Conservation (phyloP, 2,797 vertebrate species). For the Dromococcyx pavoninus region DNA sequence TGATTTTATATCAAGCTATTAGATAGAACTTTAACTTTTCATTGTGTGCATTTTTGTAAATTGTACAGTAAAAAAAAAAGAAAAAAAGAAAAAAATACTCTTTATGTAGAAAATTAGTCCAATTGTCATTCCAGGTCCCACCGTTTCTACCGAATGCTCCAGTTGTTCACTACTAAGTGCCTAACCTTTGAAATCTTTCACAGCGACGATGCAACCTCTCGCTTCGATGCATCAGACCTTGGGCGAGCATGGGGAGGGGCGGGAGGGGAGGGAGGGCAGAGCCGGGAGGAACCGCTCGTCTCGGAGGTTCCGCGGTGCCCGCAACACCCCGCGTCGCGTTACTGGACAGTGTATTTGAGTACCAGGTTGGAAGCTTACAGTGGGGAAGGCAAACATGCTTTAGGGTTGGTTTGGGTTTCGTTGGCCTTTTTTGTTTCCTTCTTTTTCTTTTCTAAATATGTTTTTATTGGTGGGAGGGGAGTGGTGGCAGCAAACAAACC, state of each 20-base stretch:
- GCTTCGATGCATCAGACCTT: conserved; percentile 76
- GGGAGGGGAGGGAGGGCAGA: not conserved
- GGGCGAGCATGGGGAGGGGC: conserved; percentile 28
- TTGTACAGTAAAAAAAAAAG: conserved; percentile 68
- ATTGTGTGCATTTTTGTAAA: conserved; percentile 82
- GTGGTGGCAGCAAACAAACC: not conserved
- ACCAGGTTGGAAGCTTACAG: conserved; percentile 53
- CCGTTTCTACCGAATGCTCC: conserved; percentile 82
- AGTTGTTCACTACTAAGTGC: conserved; percentile 92
- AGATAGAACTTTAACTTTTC: conserved; percentile 79
- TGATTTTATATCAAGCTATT: conserved; percentile 75
- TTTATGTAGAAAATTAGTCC: conserved; percentile 72
- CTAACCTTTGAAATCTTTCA: conserved; percentile 89
- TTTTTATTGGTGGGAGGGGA: conserved; percentile 22
- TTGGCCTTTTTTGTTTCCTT: not conserved
- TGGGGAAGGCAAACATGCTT: not conserved
- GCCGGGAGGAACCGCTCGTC: not conserved
- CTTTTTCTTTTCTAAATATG: too few relatives aligned
- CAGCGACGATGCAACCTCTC: conserved; percentile 81
- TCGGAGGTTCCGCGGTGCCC: not conserved
- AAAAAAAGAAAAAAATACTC: not conserved
- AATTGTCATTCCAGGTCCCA: conserved; percentile 81
- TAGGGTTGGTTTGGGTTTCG: conserved; percentile 18
- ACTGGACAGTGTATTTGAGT: not conserved
- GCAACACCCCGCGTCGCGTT: not conserved